Evolutionary conservation across 2,888 invertebrate species (phyloP).

Genomic region (Drosophila mulleri): DNA sequence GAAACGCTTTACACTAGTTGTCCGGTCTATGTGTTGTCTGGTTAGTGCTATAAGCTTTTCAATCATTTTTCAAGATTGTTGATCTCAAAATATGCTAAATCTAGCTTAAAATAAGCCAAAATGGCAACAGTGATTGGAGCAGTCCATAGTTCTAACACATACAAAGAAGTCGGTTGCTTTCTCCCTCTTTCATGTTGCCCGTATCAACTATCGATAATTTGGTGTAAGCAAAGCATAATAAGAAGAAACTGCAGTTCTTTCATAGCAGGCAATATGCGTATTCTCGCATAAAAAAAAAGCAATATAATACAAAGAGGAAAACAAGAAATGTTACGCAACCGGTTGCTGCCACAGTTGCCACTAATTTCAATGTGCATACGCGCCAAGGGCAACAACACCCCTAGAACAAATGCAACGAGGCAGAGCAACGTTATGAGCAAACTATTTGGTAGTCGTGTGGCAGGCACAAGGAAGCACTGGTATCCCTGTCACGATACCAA

Average conservation of each 20-base stretch:
- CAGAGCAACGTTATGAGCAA: slow-evolving; percentile 83
- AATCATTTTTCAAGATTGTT: too few relatives aligned
- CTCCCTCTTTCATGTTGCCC: not conserved
- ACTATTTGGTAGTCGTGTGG: slow-evolving; percentile 78
- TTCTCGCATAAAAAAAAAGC: not conserved
- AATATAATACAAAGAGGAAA: slow-evolving; percentile 12
- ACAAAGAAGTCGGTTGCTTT: not conserved
- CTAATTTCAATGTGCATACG: slow-evolving; percentile 1
- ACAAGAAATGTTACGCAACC: slow-evolving; percentile 51
- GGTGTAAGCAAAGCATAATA: not conserved
- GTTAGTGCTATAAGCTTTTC: too few relatives aligned
- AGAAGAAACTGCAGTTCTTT: not conserved
- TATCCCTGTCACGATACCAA: slow-evolving; percentile 59
- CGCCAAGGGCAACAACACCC: slow-evolving; percentile 22
- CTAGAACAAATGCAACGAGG: slow-evolving; percentile 39
- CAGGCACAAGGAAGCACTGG: slow-evolving; percentile 83
- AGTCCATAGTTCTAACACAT: not conserved
- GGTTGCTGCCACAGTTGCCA: slow-evolving; percentile 16
- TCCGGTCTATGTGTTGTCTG: too few relatives aligned
- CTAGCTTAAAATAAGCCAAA: too few relatives aligned
- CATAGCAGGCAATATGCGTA: not conserved
- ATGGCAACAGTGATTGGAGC: too few relatives aligned
- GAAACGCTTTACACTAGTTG: too few relatives aligned
- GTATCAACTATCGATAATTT: not conserved
- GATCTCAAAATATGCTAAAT: too few relatives aligned